phyloP scores from a whole-genome alignment of 2,888 invertebrate genomes.

The Agapetus fuscipes region DNA sequence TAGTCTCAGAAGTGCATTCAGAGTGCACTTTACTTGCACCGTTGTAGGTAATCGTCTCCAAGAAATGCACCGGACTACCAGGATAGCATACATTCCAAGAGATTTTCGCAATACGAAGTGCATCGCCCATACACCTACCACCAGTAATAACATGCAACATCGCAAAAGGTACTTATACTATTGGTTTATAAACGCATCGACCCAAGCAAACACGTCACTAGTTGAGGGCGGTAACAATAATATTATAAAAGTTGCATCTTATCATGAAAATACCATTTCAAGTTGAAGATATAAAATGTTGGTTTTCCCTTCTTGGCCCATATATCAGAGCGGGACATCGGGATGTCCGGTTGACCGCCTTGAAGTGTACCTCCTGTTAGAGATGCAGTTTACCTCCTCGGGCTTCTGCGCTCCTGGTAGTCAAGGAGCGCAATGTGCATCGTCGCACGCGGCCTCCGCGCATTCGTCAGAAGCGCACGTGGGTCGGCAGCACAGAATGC shows the following conservation, averaged over 20 bases:
- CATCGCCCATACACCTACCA: neutral
- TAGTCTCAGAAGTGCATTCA: no score
- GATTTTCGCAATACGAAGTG: conserved; percentile 3
- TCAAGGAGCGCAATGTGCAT: conserved; percentile 17
- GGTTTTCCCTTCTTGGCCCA: neutral
- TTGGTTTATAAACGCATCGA: no score
- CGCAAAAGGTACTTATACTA: no score
- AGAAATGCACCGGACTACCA: conserved; percentile 9
- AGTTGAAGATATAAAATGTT: neutral
- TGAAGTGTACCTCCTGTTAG: conserved; percentile 3
- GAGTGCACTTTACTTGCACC: no score
- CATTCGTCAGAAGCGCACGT: conserved; percentile 1
- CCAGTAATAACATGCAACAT: no score
- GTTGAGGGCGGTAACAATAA: conserved; percentile 4
- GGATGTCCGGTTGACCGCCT: neutral
- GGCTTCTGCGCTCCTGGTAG: conserved; percentile 15
- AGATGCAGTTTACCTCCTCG: conserved; percentile 5
- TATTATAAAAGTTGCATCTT: conserved; percentile 4
- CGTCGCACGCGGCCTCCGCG: conserved; percentile 7
- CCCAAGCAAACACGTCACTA: conserved; percentile 3
- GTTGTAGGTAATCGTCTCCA: conserved; percentile 6
- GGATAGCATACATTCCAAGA: conserved; percentile 6
- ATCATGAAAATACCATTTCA: conserved; percentile 6
- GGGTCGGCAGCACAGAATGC: no score
- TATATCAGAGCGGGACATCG: conserved; percentile 4